Evolutionary conservation across 64 coral and sea anemone genomes (phyloP).

Genomic region (Montipora efflorescens): DNA sequence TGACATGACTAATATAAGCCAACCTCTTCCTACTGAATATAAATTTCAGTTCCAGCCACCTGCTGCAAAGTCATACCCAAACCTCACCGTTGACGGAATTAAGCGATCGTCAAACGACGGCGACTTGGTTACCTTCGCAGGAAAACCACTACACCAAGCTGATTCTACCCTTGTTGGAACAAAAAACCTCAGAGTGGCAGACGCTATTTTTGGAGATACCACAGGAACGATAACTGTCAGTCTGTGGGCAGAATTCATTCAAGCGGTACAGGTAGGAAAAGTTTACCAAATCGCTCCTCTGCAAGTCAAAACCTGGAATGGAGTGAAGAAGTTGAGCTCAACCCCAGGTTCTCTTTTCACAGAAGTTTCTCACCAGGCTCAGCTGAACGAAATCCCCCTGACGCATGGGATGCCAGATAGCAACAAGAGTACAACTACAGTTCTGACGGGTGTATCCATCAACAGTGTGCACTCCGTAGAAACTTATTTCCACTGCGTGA

Average conservation of each 20-base stretch:
- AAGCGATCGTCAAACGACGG: conserved; percentile 21
- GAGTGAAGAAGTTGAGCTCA: conserved; percentile 44
- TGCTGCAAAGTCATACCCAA: conserved; percentile 58
- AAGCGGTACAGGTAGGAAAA: conserved; percentile 20
- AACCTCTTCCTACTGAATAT: conserved; percentile 60
- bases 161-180: neutral
- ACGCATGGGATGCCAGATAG: neutral
- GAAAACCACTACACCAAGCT: conserved; percentile 33
- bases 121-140: conserved; percentile 33
- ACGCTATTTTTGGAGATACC: conserved; percentile 45
- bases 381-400: neutral
- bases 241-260: conserved; percentile 54
- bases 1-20: conserved; percentile 16
- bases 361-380: neutral
- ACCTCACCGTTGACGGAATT: conserved; percentile 57
- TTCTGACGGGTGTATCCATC: neutral
- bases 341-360: conserved; percentile 38
- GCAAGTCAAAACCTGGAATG: conserved; percentile 52
- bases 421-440: neutral
- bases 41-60: conserved; percentile 42
- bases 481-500: neutral
- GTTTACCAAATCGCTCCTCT: conserved; percentile 30
- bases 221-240: conserved; percentile 62
- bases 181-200: conserved; percentile 7
- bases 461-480: conserved; percentile 3